Conservation (phyloP, 2,888 invertebrate species). For the Rutpela maculata region DNA sequence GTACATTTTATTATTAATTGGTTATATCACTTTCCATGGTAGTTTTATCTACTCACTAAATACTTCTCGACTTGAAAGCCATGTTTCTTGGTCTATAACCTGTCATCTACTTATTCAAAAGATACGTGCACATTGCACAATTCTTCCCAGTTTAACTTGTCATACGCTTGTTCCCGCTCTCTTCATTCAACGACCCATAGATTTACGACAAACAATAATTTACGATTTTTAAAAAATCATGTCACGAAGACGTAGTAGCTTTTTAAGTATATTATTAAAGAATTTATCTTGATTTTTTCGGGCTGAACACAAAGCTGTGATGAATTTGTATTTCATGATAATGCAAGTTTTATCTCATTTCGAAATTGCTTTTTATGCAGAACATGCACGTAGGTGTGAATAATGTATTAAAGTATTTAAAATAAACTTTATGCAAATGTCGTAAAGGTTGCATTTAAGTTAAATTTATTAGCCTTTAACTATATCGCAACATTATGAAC, state of each 20-base stretch:
- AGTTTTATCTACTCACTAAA: no score
- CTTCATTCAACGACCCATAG: not conserved
- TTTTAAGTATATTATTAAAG: slow-evolving; percentile 21
- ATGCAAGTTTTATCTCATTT: slow-evolving; percentile 35
- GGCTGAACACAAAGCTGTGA: slow-evolving; percentile 9
- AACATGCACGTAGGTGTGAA: slow-evolving; percentile 46
- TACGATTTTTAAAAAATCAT: not conserved
- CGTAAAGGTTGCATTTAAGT: slow-evolving; percentile 55
- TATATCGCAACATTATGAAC: slow-evolving; percentile 54
- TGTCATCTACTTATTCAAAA: no score
- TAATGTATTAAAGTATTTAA: slow-evolving; percentile 49
- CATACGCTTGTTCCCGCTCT: not conserved
- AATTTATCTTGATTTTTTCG: slow-evolving; percentile 28
- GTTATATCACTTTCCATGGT: no score
- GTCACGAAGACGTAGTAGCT: slow-evolving; percentile 10
- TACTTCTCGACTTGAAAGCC: no score
- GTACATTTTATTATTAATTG: no score
- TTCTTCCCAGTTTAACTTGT: not conserved
- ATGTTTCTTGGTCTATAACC: no score
- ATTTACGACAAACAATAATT: slow-evolving; percentile 13
- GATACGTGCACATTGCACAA: not conserved
- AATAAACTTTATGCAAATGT: slow-evolving; percentile 53
- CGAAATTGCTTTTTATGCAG: slow-evolving; percentile 27
- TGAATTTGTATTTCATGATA: slow-evolving; percentile 19
- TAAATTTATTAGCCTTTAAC: slow-evolving; percentile 54